Conservation (phyloP, 2,797 vertebrate genomes). For the Danionella dracula region DNA sequence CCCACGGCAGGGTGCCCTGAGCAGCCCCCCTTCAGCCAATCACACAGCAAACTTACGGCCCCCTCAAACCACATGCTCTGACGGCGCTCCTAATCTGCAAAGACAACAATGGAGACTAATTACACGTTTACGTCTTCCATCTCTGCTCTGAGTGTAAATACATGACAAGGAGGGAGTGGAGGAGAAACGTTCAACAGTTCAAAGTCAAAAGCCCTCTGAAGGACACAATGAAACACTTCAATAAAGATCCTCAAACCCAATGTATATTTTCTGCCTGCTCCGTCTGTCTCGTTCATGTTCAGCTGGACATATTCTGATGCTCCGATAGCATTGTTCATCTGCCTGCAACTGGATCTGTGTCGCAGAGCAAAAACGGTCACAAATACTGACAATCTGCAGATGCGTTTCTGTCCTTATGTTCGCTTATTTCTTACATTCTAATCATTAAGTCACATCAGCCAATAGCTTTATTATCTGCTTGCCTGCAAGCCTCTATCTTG, state of each 20-base stretch:
- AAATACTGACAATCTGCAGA: conserved; percentile 74
- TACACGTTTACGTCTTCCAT: conserved; percentile 52
- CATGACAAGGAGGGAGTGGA: conserved; percentile 41
- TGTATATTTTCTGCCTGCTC: not conserved
- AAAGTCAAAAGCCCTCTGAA: conserved; percentile 50
- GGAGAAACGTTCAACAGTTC: conserved; percentile 37
- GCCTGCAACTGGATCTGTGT: conserved; percentile 21
- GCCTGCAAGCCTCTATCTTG: conserved; percentile 89
- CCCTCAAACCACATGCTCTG: conserved; percentile 40
- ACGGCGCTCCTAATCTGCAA: conserved; percentile 50
- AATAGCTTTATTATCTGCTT: conserved; percentile 94
- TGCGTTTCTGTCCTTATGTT: conserved; percentile 83
- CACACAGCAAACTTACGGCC: conserved; percentile 72
- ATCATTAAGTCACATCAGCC: conserved; percentile 92
- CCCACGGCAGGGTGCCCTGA: conserved; percentile 77
- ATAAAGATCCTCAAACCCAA: conserved; percentile 5
- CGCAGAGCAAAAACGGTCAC: conserved; percentile 13
- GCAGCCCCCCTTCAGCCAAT: conserved; percentile 79
- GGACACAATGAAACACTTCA: conserved; percentile 36
- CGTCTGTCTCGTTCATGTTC: not conserved
- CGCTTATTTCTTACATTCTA: conserved; percentile 89
- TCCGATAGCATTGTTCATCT: conserved; percentile 21
- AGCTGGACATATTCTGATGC: conserved; percentile 25
- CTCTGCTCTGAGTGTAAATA: conserved; percentile 45
- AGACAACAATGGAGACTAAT: conserved; percentile 53